Percentiles rank a stretch among this genome's conserved stretches.
phyloP scores from a whole-genome alignment of 2,888 invertebrate genomes.

The Helobdella robusta region DNA sequence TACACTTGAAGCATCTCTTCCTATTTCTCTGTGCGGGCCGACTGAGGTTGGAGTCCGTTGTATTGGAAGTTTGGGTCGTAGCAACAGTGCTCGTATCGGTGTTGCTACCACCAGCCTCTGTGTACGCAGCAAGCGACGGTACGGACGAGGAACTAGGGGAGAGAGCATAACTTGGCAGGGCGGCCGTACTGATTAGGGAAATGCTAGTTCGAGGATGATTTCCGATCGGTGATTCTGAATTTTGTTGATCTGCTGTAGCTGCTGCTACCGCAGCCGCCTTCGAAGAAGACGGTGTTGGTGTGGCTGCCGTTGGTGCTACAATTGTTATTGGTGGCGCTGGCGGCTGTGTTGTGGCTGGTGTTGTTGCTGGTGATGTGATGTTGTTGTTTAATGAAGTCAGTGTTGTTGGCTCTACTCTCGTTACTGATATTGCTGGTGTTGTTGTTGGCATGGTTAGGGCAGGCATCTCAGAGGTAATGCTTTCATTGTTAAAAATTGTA shows the following conservation, averaged over 20 bases:
- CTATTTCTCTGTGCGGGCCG: constrained; percentile 37
- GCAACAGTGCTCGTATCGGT: no score
- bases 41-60: no score
- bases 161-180: constrained; percentile 11
- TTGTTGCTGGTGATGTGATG: constrained; percentile 3
- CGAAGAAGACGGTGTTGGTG: background rate
- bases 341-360: background rate
- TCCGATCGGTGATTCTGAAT: background rate
- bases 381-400: background rate
- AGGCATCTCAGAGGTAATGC: background rate
- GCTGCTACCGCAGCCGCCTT: background rate
- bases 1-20: constrained; percentile 44
- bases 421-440: background rate
- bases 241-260: background rate
- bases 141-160: no score
- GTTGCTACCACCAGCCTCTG: no score
- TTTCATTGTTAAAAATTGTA: no score
- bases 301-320: background rate
- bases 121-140: no score
- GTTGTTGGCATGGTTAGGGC: background rate
- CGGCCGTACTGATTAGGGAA: background rate
- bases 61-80: no score
- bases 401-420: background rate
- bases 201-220: background rate
- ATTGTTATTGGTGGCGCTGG: background rate